These are phyloP conservation scores for Pyrrhosoma nymphula DNA, from an alignment of 2,888 invertebrate genomes.

Conservation along the genomic window DNA sequence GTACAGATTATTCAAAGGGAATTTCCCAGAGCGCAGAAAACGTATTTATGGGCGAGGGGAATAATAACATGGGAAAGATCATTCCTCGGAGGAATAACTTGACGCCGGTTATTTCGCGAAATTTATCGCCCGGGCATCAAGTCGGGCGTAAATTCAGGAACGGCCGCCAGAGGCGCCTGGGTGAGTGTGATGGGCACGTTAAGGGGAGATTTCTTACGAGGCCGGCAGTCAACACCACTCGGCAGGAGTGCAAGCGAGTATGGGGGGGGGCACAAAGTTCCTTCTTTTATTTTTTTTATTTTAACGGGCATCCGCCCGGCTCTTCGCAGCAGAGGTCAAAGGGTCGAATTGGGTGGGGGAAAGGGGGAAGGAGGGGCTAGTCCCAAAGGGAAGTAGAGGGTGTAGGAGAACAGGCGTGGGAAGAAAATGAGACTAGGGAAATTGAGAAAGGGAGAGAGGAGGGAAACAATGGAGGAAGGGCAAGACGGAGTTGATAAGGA, in stretches of 20 bases:
- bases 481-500: slow-evolving; percentile 2
- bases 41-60: slow-evolving; percentile 32
- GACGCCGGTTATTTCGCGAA: slow-evolving; percentile 32
- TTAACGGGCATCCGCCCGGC: not conserved
- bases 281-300: not conserved
- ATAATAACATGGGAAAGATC: slow-evolving; percentile 39
- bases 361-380: no score
- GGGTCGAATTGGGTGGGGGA: not conserved
- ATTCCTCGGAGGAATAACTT: not conserved
- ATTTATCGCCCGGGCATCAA: slow-evolving; percentile 1
- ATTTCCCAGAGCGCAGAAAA: slow-evolving; percentile 25
- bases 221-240: slow-evolving; percentile 24
- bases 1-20: slow-evolving; percentile 21
- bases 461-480: not conserved
- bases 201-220: slow-evolving; percentile 26
- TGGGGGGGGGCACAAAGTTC: not conserved
- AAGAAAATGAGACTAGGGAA: not conserved
- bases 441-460: not conserved
- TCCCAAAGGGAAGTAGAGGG: not conserved
- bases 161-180: slow-evolving; percentile 10
- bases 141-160: slow-evolving; percentile 20
- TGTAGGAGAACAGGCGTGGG: not conserved
- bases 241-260: not conserved
- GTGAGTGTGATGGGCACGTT: not conserved
- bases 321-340: not conserved